Percentiles rank a stretch among this genome's conserved stretches.
phyloP scores from a whole-genome alignment of 2,888 invertebrate genomes.

The Rapana venosa region DNA sequence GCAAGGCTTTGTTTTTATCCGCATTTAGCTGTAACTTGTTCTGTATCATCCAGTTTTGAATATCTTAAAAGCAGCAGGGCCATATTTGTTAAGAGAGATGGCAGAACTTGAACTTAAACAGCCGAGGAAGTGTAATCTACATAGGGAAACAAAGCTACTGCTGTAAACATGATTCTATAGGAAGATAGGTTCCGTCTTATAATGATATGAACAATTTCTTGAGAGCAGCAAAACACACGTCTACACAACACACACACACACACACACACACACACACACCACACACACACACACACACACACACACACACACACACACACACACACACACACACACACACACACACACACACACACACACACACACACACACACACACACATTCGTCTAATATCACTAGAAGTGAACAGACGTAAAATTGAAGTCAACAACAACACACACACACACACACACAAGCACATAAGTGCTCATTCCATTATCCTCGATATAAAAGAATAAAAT shows the following conservation, averaged over 20 bases:
- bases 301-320: background rate
- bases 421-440: background rate
- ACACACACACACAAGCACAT: slow-evolving; percentile 5
- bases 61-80: too few species aligned
- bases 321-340: background rate
- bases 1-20: too few species aligned
- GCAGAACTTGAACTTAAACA: background rate
- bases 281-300: background rate
- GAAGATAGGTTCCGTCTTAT: background rate
- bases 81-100: too few species aligned
- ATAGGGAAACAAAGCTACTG: background rate
- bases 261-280: background rate
- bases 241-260: background rate
- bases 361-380: background rate
- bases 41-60: too few species aligned
- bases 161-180: background rate
- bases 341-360: background rate
- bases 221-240: background rate
- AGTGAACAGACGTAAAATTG: background rate
- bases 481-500: too few species aligned
- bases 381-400: background rate
- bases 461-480: too few species aligned
- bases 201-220: background rate
- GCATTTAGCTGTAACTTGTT: too few species aligned
- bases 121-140: background rate